Evolutionary conservation across 2,888 invertebrate genomes (phyloP), one percentile per base, ranked within the genome.

Genomic region (Phasia obesa): DNA sequence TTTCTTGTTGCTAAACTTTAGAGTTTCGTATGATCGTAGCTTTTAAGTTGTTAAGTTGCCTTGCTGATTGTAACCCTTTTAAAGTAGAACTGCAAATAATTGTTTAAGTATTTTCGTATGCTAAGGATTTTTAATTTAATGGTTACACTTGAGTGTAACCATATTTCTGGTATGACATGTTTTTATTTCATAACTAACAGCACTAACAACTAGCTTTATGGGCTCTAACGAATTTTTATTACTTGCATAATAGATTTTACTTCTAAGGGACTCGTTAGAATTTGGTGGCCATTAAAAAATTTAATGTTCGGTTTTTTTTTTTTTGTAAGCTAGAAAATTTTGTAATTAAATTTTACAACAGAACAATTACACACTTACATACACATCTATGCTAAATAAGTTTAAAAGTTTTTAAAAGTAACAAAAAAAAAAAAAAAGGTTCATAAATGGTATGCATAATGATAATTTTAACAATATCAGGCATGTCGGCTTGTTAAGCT

Each of bases 21-120:
- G n/a, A 35, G 35, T 25, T 21, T 27, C n/a, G n/a, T n/a, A n/a
- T n/a, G n/a, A n/a, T 21, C 51, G 42, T 25, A 17, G 15, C 5
- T 11, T 60, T 60, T n/a, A 25, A n/a, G 35, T 23, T 9, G 35
- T 23, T 9, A 15, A 57, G 64, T 65, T 74, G 31, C 19, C 44
- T 44, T 53, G 60, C 19, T 17, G 44, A 60, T 64, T 59, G 59
- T 60, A 59, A 76, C 25, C 75, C 47, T 76, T 67, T 76, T 59
- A 57, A 76, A 59, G 57, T 65, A 65, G 51, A 67, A 59, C 75
- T 51, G 59, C 67, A 21, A 51, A 65, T 42, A 51, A 59, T 57
- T 67, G 11, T 44, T 73, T 55, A 44, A 44, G 38, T 73, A 69
- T 44, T 67, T 64, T 49, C 38, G 49, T 74, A 27, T 55, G 62